Evolutionary conservation across 2,888 invertebrate species (phyloP).

Genomic region (Nephrotoma appendiculata): DNA sequence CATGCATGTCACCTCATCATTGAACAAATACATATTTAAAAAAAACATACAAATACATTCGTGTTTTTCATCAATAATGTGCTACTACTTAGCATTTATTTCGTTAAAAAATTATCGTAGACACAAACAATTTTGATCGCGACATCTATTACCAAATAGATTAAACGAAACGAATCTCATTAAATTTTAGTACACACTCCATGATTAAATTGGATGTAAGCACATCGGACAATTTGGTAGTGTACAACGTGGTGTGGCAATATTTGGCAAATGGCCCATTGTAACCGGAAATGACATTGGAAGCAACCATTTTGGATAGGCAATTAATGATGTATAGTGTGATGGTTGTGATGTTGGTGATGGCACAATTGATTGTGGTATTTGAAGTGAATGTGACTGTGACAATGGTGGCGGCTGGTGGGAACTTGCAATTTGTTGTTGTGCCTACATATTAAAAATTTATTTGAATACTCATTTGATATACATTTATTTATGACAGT

Average conservation of each 20-base stretch:
- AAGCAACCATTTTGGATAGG: conserved; percentile 32
- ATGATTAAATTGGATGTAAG: conserved; percentile 5
- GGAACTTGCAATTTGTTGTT: not conserved
- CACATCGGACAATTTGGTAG: conserved; percentile 29
- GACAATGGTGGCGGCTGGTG: not conserved
- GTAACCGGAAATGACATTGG: conserved; percentile 30
- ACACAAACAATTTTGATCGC: not conserved
- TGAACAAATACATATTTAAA: no score
- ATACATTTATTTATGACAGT: not conserved
- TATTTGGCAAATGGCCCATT: conserved; percentile 31
- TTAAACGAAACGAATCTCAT: not conserved
- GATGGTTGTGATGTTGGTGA: conserved; percentile 7
- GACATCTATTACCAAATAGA: not conserved
- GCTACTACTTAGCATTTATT: not conserved
- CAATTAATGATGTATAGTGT: conserved; percentile 19
- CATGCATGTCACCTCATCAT: no score
- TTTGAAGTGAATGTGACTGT: not conserved
- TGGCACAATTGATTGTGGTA: not conserved
- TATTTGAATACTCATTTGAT: not conserved
- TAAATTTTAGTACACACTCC: not conserved
- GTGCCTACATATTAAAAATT: not conserved
- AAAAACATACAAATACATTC: no score
- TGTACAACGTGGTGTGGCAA: conserved; percentile 34
- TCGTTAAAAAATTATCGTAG: not conserved
- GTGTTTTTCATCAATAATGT: no score